Evolutionary conservation across 2,888 invertebrate genomes (phyloP).

Genomic region (Halictus ligatus): DNA sequence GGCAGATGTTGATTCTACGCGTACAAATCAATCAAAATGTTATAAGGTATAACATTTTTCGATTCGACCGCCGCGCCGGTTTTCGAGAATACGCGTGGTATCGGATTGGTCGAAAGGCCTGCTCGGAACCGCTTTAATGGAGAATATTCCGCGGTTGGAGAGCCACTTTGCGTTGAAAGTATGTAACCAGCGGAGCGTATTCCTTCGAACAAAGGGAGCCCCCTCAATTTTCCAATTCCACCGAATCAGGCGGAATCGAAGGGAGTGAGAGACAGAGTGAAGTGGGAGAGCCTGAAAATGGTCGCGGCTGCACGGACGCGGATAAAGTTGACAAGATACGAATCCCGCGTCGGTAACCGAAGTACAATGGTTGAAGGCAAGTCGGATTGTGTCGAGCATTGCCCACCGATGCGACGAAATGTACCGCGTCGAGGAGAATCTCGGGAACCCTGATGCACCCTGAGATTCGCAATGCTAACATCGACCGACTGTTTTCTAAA

Average conservation of each 20-base stretch:
- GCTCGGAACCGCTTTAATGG: not conserved
- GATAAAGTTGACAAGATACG: conserved; percentile 43
- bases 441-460: conserved; percentile 5
- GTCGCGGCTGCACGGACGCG: not conserved
- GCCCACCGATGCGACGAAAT: conserved; percentile 31
- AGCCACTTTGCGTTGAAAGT: conserved; percentile 17
- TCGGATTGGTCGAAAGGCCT: not conserved
- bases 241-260: not conserved
- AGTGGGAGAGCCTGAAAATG: not conserved
- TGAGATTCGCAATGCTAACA: conserved; percentile 43
- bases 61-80: too few relatives aligned
- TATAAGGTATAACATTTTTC: too few relatives aligned
- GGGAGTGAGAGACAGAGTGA: not conserved
- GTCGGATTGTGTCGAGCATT: conserved; percentile 13
- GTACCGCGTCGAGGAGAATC: not conserved
- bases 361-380: conserved; percentile 10
- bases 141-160: conserved; percentile 19
- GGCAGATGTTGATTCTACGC: too few relatives aligned
- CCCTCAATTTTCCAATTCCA: conserved; percentile 28
- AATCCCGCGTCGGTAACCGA: conserved; percentile 30
- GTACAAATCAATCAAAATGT: too few relatives aligned
- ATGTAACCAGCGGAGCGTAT: not conserved
- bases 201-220: conserved; percentile 26
- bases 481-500: conserved; percentile 24
- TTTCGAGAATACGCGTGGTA: too few relatives aligned